These are phyloP conservation scores for Dipodomys stephensi DNA, from an alignment of 2,113 vertebrate genomes.

Conservation along the genomic window DNA sequence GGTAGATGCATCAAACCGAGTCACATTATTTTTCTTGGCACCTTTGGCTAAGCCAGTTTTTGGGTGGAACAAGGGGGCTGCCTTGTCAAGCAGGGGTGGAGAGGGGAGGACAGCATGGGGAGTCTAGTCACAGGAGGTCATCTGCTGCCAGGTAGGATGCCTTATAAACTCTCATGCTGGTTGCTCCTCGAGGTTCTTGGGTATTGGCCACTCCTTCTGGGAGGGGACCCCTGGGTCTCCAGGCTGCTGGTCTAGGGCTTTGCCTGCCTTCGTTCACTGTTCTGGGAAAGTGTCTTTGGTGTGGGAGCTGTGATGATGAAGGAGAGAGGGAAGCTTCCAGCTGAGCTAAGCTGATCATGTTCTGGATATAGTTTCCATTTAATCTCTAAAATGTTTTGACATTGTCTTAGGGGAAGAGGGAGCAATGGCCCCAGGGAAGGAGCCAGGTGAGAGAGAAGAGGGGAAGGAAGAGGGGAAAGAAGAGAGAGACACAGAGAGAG, in stretches of 20 bases:
- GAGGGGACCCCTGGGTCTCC: background rate
- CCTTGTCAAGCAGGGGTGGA: background rate
- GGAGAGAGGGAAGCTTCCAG: background rate
- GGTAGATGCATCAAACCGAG: background rate
- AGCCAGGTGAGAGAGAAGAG: background rate
- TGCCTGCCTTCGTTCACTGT: background rate
- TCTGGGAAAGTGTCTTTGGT: background rate
- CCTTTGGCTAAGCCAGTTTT: background rate
- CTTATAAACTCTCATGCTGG: background rate
- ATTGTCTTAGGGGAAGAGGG: constrained; percentile 54
- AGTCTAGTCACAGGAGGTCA: background rate
- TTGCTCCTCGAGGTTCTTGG: background rate
- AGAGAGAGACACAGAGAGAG: background rate
- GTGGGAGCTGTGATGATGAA: background rate
- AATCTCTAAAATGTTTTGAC: constrained; percentile 68
- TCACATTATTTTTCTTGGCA: background rate
- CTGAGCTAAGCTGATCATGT: background rate
- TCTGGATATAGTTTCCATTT: constrained; percentile 10
- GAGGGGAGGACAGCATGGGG: too few relatives aligned
- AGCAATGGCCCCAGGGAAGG: constrained; percentile 22
- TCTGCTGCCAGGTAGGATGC: too few relatives aligned
- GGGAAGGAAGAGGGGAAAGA: constrained; percentile 5
- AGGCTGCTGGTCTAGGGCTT: background rate
- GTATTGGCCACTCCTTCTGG: accelerated
- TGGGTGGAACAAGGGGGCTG: background rate